Evolutionary conservation across 2,113 vertebrate genomes (phyloP).

Genomic region (Atlantisia rogersi): DNA sequence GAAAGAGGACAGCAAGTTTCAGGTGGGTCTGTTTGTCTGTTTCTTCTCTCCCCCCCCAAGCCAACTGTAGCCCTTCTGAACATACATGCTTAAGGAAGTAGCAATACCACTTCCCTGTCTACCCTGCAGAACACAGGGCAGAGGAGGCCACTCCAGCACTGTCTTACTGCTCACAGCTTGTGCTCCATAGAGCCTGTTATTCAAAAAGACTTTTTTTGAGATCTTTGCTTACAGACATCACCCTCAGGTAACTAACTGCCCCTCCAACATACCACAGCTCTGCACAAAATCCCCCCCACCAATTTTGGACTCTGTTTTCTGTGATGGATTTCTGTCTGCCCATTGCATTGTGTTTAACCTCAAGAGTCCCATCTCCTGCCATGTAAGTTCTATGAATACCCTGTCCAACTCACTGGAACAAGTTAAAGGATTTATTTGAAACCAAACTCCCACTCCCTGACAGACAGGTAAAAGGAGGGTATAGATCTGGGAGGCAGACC

Average conservation of each 20-base stretch:
- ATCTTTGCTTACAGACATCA: background rate
- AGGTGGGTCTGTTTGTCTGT: too few relatives aligned
- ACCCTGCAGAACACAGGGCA: background rate
- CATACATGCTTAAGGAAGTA: accelerated
- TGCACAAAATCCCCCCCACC: background rate
- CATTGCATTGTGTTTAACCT: background rate
- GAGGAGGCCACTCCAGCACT: background rate
- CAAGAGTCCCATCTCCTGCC: accelerated
- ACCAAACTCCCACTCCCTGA: background rate
- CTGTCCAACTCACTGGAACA: background rate
- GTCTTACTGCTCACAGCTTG: background rate
- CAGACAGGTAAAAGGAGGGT: background rate
- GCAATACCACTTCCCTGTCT: background rate
- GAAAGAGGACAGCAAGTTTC: background rate
- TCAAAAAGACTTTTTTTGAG: background rate
- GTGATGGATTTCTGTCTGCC: background rate
- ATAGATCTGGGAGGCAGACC: background rate
- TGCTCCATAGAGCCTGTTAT: background rate
- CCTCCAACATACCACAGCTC: background rate
- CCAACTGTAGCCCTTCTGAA: background rate
- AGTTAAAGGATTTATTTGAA: background rate
- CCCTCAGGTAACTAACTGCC: background rate
- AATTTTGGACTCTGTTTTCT: background rate
- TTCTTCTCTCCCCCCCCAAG: background rate
- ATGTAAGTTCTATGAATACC: background rate